phyloP scores from a whole-genome alignment of 2,797 vertebrate genomes.

The Manis javanica region DNA sequence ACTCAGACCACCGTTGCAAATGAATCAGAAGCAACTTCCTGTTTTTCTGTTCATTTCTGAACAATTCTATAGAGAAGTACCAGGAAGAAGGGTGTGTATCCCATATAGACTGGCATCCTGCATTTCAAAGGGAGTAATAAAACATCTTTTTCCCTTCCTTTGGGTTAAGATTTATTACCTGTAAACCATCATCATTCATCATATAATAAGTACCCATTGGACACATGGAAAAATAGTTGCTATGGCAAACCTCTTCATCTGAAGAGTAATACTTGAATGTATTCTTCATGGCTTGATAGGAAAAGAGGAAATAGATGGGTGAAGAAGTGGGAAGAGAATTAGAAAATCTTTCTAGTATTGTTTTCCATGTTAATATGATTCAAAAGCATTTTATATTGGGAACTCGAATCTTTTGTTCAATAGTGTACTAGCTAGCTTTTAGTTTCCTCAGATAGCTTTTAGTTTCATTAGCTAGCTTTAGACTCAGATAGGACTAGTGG shows the following conservation, averaged over 20 bases:
- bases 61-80: slow-evolving; percentile 49
- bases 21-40: slow-evolving; percentile 72
- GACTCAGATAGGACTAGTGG: neutral
- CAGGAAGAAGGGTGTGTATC: slow-evolving; percentile 32
- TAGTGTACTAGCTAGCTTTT: neutral
- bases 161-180: slow-evolving; percentile 54
- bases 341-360: neutral
- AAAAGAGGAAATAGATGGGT: slow-evolving; percentile 32
- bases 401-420: slow-evolving; percentile 4
- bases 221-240: slow-evolving; percentile 22
- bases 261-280: slow-evolving; percentile 17
- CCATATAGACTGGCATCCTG: slow-evolving; percentile 33
- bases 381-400: neutral
- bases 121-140: slow-evolving; percentile 61
- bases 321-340: neutral
- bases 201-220: slow-evolving; percentile 39
- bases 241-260: slow-evolving; percentile 60
- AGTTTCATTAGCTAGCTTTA: neutral
- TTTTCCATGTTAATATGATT: slow-evolving; percentile 27
- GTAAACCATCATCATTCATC: slow-evolving; percentile 6
- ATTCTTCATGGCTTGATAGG: slow-evolving; percentile 9
- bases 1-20: slow-evolving; percentile 40
- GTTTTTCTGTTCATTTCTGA: slow-evolving; percentile 63
- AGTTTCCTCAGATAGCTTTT: slow-evolving; percentile 23
- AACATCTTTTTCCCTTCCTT: slow-evolving; percentile 30